Evolutionary conservation across 2,888 invertebrate species (phyloP), one percentile per base, ranked within the genome.

Genomic region (Philaethria dido): DNA sequence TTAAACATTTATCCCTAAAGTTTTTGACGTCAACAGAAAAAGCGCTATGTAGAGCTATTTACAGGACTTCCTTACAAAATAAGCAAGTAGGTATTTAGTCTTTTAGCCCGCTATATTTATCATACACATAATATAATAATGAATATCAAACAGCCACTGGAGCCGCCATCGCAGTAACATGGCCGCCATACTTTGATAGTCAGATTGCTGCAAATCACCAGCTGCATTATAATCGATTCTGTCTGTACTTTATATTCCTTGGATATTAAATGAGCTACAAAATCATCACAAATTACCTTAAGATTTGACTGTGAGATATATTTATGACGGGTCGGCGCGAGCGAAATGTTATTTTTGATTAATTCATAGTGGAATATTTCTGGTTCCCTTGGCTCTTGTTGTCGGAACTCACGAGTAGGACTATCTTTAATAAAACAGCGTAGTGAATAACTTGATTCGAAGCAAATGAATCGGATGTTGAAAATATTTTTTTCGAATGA

Each of bases 241-340:
- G 78, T 79, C 73, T 80, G 80, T 83, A 83, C 87, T 92, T 92
- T 92, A 91, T 92, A 92, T 92, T 92, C 92, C 87, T 89, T 88
- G 89, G 89, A 89, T 91, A 89, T 85, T 91, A 88, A 91, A 89
- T 91, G 86, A 91, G 87, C 74, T 77, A 90, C 92, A 86, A 91
- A 90, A 89, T 89, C 88, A 77, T 88, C 88, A 89, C 88, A 91
- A 90, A 92, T 90, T 88, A 90, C 91, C 91, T 86, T 90, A 85
- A 87, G 81, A 91, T 92, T 91, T 90, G 90, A 92, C 87, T 92
- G 85, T 90, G 79, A 90, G 86, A 92, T 92, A 78, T 88, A 86
- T 90, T 85, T 90, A 88, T 87, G 87, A 85, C 80, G 77, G 77
- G 73, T 74, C 72, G 73, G 74, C 76, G 78, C 77, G 75, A 77